Evolutionary conservation across 2,888 invertebrate genomes (phyloP), one percentile per base, ranked within the genome.

Genomic region (Encarsia formosa): DNA sequence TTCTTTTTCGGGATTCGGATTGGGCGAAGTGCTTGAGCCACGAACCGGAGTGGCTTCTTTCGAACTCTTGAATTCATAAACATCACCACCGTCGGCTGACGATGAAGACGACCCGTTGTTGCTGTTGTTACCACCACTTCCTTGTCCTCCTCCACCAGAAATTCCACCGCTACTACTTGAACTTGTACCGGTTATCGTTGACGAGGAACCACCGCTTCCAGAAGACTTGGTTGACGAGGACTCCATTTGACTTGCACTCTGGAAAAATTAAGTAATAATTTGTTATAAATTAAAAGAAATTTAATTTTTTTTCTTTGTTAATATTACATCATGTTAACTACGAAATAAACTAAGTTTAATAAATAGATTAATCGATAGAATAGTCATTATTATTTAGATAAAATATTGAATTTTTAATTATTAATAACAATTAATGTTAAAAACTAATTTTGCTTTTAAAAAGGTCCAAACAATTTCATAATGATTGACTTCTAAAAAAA

Each of bases 21-120:
- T 77, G 0, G 75, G 74, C n/a, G 75, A 75, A 0, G 75, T 66
- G 48, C 73, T 75, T n/a, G 69, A 61, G 8, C 71, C 71, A 38
- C 71, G 58, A 1, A 69, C 72, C 1, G 74, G 70, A 0, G 73
- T 70, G 16, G 75, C 70, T 48, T 81, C 81, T 59, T 81, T 81
- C 39, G 77, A 75, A 49, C 79, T 76, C 65, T 81, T 81, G 59
- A 81, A 81, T 60, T 81, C 82, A 63, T 81, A 81, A 2, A 81
- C 76, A 61, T 81, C 81, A 38, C 78, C 78, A 34, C 57, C 63
- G 23, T 75, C 75, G 4, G 61, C 61, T 15, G 69, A 61, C 11
- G 68, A 64, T 49, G 49, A 45, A 1, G 55, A 50, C 16, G 49
- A 50, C 5, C 44, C 40, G 5, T 46, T 39, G 20, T 47, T 46